Conservation (phyloP, 2,113 vertebrate genomes). For the Callocephalon fimbriatum region DNA sequence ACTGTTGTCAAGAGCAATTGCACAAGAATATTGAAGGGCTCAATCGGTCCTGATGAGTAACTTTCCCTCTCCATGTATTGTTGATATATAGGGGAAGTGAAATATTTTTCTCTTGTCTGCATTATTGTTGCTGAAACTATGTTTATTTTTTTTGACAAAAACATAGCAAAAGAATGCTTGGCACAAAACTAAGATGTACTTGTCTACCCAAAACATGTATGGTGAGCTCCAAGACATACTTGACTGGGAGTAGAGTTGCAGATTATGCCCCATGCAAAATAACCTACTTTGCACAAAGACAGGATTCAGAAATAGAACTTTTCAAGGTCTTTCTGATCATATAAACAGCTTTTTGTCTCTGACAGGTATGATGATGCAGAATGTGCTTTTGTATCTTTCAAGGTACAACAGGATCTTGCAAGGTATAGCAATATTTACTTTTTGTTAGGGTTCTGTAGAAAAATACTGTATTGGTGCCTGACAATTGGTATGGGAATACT, state of each 20-base stretch:
- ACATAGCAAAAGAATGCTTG: background rate
- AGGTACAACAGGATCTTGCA: background rate
- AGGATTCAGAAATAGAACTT: background rate
- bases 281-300: background rate
- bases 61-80: background rate
- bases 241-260: background rate
- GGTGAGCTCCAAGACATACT: background rate
- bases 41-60: background rate
- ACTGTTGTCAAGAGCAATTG: background rate
- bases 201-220: background rate
- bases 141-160: background rate
- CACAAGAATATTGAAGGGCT: background rate
- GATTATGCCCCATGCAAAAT: background rate
- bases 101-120: background rate
- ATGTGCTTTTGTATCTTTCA: background rate
- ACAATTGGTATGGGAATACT: background rate
- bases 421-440: background rate
- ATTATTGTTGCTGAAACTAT: background rate
- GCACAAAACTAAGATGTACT: background rate
- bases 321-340: background rate
- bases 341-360: background rate
- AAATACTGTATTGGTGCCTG: background rate
- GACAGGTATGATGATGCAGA: background rate
- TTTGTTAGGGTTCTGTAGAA: background rate
- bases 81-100: background rate